Percentiles rank a stretch among this genome's conserved stretches.
These are phyloP conservation scores for Chironomus tentans DNA, from an alignment of 2,888 invertebrate species.

Conservation along the genomic window DNA sequence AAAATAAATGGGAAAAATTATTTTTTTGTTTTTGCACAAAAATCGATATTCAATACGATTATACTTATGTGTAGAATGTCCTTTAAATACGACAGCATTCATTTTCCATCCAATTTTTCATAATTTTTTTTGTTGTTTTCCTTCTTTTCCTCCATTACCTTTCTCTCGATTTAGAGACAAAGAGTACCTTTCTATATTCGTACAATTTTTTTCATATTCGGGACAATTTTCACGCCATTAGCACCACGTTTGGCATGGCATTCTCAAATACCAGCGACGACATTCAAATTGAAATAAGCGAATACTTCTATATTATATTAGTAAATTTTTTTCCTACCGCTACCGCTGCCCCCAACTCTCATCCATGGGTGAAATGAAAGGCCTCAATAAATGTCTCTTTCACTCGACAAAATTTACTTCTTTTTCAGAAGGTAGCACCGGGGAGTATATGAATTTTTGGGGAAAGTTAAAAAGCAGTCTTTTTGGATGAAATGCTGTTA, in stretches of 20 bases:
- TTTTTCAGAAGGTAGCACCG: neutral
- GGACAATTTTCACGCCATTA: conserved; percentile 5
- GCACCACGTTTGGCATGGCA: conserved; percentile 10
- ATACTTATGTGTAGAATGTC: neutral
- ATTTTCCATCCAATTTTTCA: conserved; percentile 6
- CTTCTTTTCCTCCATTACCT: neutral
- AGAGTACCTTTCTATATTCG: neutral
- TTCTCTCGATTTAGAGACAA: neutral
- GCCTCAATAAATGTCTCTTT: neutral
- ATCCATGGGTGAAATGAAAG: neutral
- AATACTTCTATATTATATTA: neutral
- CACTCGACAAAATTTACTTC: neutral
- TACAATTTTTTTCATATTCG: neutral
- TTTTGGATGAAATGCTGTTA: too few species aligned
- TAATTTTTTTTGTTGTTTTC: neutral
- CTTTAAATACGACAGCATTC: neutral
- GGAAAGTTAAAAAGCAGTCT: too few species aligned
- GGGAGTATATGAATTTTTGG: too few species aligned
- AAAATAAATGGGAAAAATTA: neutral
- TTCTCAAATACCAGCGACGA: conserved; percentile 3
- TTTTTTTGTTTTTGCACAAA: neutral
- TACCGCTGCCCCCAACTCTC: neutral
- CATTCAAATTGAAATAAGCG: conserved; percentile 5
- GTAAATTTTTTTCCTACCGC: neutral
- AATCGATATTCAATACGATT: conserved; percentile 1